Evolutionary conservation across 2,888 invertebrate species (phyloP).

Genomic region (Amblyjoppa fuscipennis): DNA sequence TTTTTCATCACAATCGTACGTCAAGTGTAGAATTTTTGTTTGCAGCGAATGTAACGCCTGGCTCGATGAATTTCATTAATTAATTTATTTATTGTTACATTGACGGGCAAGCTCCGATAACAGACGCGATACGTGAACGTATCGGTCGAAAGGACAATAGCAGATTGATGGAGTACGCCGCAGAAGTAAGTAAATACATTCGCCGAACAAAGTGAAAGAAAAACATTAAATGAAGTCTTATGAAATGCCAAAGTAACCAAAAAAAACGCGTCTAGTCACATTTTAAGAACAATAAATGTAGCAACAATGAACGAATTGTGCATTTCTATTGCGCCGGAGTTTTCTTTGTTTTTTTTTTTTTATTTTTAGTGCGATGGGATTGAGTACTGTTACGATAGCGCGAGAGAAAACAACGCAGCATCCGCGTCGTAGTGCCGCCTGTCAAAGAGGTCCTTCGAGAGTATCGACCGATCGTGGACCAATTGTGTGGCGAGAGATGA

Average conservation of each 20-base stretch:
- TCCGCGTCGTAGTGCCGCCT: constrained; percentile 31
- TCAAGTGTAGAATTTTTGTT: background rate
- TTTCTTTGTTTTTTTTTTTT: background rate
- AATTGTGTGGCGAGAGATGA: constrained; percentile 57
- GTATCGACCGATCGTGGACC: constrained; percentile 68
- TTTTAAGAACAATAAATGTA: too few species aligned
- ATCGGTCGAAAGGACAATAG: too few species aligned
- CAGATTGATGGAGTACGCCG: too few species aligned
- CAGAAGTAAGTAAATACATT: too few species aligned
- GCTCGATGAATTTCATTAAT: background rate
- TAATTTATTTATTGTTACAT: too few species aligned
- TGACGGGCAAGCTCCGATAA: too few species aligned
- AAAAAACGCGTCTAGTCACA: too few species aligned
- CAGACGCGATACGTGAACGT: too few species aligned
- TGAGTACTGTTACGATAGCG: background rate
- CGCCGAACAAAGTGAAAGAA: too few species aligned
- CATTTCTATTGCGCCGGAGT: background rate
- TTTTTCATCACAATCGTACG: too few species aligned
- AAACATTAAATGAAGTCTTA: too few species aligned
- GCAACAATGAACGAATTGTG: background rate
- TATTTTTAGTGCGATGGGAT: background rate
- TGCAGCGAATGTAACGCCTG: background rate
- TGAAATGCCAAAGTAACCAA: too few species aligned
- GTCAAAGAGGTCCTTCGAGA: constrained; percentile 61
- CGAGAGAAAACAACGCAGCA: constrained; percentile 45